Base-by-base conservation (phyloP, 30 jellyfish, hydroid and myxozoan genomes). In the Rhopilema esculentum region DNA sequence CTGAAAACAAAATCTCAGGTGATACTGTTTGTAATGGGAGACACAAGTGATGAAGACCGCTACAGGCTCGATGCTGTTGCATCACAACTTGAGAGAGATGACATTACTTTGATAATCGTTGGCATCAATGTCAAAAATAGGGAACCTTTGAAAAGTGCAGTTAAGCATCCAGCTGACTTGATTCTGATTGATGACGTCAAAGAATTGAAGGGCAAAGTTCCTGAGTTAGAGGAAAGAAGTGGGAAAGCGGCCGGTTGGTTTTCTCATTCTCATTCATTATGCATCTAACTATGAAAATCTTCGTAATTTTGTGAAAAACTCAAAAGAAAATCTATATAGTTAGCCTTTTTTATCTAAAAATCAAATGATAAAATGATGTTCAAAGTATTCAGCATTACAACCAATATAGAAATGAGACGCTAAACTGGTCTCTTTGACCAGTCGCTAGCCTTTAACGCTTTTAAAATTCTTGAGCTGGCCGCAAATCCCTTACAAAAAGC, bases 281-380 rank as follows among this genome's bases (percentile, higher is more conserved):
- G n/a, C 0, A 20, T 32, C 24, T 69, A 1, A n/a, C n/a, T n/a
- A n/a, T n/a, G 28, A 40, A 19, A 31, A 30, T 16, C 50, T 79
- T 20, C 79, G 89, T 12, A 79, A 63, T 22, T 15, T 79, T 15
- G 89, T 61, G 52, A 69, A 79, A n/a, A n/a, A n/a, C n/a, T n/a
- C n/a, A n/a, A n/a, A n/a, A n/a, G n/a, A n/a, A n/a, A n/a, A n/a
- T n/a, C n/a, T n/a, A n/a, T n/a, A n/a, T n/a, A n/a, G n/a, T n/a
- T n/a, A n/a, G n/a, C n/a, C n/a, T n/a, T n/a, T n/a, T n/a, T n/a
- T n/a, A n/a, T n/a, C n/a, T n/a, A n/a, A n/a, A n/a, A n/a, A n/a
- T n/a, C n/a, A n/a, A n/a, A n/a, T n/a, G n/a, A n/a, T n/a, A n/a
- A n/a, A n/a, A n/a, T n/a, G n/a, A n/a, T n/a, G n/a, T n/a, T n/a